These are phyloP conservation scores for Eupeodes latifasciatus DNA, from an alignment of 2,888 invertebrate genomes.

Conservation along the genomic window DNA sequence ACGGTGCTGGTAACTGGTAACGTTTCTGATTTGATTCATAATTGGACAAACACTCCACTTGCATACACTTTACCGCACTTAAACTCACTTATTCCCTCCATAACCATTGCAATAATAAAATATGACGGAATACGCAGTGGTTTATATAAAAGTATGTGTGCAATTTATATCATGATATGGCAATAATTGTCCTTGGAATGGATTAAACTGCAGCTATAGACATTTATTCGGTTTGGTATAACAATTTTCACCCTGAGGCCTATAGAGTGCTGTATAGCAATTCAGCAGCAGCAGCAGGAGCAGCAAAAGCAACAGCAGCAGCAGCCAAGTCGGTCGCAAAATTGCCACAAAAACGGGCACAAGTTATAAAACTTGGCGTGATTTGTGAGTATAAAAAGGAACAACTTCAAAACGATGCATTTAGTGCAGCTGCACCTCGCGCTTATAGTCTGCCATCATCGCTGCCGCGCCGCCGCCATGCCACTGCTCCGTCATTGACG, in stretches of 20 bases:
- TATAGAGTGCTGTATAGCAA: conserved; percentile 29
- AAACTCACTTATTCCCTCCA: conserved; percentile 1
- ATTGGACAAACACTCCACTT: conserved; percentile 22
- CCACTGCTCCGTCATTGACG: background rate
- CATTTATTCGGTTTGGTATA: conserved; percentile 51
- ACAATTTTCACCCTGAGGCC: conserved; percentile 69
- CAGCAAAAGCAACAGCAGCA: conserved; percentile 9
- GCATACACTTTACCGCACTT: background rate
- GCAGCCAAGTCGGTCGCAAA: conserved; percentile 36
- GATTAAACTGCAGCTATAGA: conserved; percentile 48
- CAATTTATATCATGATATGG: background rate
- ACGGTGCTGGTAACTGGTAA: conserved; percentile 34
- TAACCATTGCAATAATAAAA: no score
- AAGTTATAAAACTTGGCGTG: conserved; percentile 69
- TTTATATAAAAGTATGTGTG: background rate
- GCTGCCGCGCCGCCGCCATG: background rate
- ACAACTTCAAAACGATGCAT: conserved; percentile 75
- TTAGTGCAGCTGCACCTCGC: conserved; percentile 75
- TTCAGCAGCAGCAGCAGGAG: conserved; percentile 45
- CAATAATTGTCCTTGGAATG: conserved; percentile 67
- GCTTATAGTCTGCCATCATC: background rate
- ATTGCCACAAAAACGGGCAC: conserved; percentile 66
- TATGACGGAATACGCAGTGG: background rate
- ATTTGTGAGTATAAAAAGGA: conserved; percentile 71
- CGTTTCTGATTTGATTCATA: conserved; percentile 10